A percentile compares a stretch with the other conserved stretches of the same genome.
Evolutionary conservation across 2,888 invertebrate species (phyloP).

Genomic region (Paralinhomoeus sp.): DNA sequence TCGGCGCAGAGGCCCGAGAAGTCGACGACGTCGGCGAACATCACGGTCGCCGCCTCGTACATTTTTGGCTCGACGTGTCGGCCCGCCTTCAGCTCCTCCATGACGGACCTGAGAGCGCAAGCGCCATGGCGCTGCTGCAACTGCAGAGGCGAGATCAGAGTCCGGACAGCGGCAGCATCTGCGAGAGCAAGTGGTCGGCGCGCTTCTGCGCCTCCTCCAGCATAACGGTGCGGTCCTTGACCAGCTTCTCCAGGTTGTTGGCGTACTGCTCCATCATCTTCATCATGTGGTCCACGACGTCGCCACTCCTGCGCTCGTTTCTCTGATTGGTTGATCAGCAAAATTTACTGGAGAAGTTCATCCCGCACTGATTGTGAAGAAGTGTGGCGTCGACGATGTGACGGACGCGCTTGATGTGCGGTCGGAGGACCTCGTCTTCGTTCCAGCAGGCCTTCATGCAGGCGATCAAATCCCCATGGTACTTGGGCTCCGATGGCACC

Average conservation of each 20-base stretch:
- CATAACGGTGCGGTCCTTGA: slow-evolving; percentile 6
- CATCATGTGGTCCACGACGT: slow-evolving; percentile 3
- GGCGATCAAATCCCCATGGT: too few species aligned
- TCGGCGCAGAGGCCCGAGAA: not conserved
- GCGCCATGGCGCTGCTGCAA: not conserved
- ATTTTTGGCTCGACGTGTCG: not conserved
- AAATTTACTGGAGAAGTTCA: too few species aligned
- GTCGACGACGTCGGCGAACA: not conserved
- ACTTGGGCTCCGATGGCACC: too few species aligned
- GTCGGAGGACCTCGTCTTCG: too few species aligned
- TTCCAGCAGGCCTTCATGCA: too few species aligned
- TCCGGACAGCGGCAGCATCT: slow-evolving; percentile 2
- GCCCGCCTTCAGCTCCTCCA: not conserved
- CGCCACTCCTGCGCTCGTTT: too few species aligned
- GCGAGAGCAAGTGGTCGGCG: slow-evolving; percentile 1
- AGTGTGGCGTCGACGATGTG: too few species aligned
- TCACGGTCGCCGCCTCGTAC: not conserved
- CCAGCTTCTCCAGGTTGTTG: slow-evolving; percentile 4
- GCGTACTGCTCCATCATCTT: slow-evolving; percentile 3
- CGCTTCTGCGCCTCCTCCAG: slow-evolving; percentile 20
- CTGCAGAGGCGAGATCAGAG: too few species aligned
- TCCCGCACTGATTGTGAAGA: too few species aligned
- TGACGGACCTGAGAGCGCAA: not conserved
- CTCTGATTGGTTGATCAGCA: too few species aligned
- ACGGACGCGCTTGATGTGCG: too few species aligned